Evolutionary conservation across 2,888 invertebrate genomes (phyloP).

Genomic region (Philonicus albiceps): DNA sequence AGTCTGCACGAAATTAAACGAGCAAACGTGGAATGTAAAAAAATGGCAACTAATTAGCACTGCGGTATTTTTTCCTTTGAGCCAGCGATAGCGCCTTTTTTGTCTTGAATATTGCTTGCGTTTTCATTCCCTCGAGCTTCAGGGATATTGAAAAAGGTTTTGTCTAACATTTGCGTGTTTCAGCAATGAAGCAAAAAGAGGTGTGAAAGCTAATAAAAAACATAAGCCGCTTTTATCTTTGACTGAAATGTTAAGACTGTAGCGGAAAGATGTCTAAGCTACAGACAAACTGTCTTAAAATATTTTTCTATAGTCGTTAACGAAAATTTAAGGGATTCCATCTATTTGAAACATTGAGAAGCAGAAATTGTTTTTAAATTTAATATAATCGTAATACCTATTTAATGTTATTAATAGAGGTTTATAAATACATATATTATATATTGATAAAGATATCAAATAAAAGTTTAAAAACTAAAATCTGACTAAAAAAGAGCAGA

Average conservation of each 20-base stretch:
- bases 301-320: neutral
- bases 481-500: too few relatives aligned
- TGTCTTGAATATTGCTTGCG: neutral
- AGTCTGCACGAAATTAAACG: neutral
- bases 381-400: too few relatives aligned
- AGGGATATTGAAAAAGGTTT: neutral
- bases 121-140: neutral
- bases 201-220: neutral
- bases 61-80: neutral
- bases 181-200: neutral
- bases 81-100: neutral
- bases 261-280: neutral
- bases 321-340: too few relatives aligned
- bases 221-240: neutral
- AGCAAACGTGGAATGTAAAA: neutral
- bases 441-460: too few relatives aligned
- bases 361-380: too few relatives aligned
- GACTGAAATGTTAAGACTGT: neutral
- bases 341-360: too few relatives aligned
- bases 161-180: neutral
- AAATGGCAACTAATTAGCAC: neutral
- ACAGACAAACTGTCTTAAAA: neutral
- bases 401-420: too few relatives aligned
- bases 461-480: too few relatives aligned
- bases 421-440: too few relatives aligned